These are phyloP conservation scores for Echinops telfairi DNA, from an alignment of 2,113 vertebrate genomes.

Conservation along the genomic window DNA sequence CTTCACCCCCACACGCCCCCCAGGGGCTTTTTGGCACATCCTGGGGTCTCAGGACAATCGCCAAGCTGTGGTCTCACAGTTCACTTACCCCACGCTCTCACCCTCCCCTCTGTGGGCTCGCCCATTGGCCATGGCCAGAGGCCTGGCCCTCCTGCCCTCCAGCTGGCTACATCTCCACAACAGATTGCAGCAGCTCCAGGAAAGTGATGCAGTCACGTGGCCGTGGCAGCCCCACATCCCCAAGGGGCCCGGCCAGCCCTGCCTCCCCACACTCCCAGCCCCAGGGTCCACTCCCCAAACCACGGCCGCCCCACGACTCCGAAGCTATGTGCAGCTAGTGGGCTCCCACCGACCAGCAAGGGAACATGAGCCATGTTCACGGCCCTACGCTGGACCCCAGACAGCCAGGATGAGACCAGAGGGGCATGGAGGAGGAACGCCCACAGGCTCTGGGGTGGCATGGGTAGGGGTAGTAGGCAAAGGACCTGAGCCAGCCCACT, in stretches of 20 bases:
- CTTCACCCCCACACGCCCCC: neutral
- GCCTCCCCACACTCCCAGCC: neutral
- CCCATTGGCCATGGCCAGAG: neutral
- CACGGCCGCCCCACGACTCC: neutral
- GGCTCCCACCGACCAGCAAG: accelerated
- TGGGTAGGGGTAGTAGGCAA: too few species aligned
- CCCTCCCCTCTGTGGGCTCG: too few species aligned
- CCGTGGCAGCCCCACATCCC: neutral
- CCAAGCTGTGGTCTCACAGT: slow-evolving; percentile 69
- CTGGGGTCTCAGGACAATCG: neutral
- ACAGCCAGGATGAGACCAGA: neutral
- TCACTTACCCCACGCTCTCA: neutral
- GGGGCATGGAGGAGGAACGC: neutral
- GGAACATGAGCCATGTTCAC: neutral
- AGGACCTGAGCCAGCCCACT: neutral
- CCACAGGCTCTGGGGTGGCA: neutral
- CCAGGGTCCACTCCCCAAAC: neutral
- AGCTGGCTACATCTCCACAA: neutral
- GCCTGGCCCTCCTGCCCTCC: neutral
- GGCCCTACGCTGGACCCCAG: too few species aligned
- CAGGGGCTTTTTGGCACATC: neutral
- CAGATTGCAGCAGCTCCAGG: neutral
- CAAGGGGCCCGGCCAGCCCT: neutral
- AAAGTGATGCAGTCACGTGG: too few species aligned
- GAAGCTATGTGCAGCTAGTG: too few species aligned